These are phyloP conservation scores for Schrankia costaestrigalis DNA, from an alignment of 2,888 invertebrate species.

Conservation along the genomic window DNA sequence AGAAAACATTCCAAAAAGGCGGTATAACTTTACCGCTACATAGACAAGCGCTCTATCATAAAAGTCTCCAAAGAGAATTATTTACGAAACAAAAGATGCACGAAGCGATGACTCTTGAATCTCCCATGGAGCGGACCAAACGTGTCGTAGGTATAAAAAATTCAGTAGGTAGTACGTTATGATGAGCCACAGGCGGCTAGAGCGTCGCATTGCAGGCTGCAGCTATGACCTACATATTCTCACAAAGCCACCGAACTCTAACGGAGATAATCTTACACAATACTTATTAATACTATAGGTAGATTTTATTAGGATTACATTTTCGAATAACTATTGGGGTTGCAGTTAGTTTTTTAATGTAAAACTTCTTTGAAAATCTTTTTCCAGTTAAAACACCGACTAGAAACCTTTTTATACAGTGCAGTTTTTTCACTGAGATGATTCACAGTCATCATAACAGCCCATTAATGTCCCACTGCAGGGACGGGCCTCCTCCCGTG, in stretches of 20 bases:
- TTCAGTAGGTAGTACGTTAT: conserved; percentile 36
- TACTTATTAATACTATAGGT: conserved; percentile 16
- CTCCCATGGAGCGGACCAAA: conserved; percentile 22
- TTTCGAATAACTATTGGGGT: too few species aligned
- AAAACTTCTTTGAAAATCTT: too few species aligned
- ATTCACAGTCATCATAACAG: too few species aligned
- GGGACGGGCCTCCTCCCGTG: too few species aligned
- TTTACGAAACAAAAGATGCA: conserved; percentile 24
- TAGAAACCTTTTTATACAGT: too few species aligned
- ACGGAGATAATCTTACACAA: conserved; percentile 23
- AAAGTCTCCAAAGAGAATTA: conserved; percentile 11
- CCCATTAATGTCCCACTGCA: too few species aligned
- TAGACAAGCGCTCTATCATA: conserved; percentile 2
- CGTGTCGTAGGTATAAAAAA: conserved; percentile 34
- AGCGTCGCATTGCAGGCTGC: conserved; percentile 68
- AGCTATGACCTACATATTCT: conserved; percentile 65
- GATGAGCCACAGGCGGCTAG: conserved; percentile 27
- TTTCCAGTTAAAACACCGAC: too few species aligned
- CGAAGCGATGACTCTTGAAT: conserved; percentile 24
- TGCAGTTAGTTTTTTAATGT: too few species aligned
- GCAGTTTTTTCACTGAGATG: too few species aligned
- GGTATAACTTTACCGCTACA: not conserved
- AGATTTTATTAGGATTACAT: too few species aligned
- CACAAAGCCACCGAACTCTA: conserved; percentile 35
- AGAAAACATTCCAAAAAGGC: not conserved